These are phyloP conservation scores for Nezara viridula DNA, from an alignment of 2,888 invertebrate species.

Conservation along the genomic window DNA sequence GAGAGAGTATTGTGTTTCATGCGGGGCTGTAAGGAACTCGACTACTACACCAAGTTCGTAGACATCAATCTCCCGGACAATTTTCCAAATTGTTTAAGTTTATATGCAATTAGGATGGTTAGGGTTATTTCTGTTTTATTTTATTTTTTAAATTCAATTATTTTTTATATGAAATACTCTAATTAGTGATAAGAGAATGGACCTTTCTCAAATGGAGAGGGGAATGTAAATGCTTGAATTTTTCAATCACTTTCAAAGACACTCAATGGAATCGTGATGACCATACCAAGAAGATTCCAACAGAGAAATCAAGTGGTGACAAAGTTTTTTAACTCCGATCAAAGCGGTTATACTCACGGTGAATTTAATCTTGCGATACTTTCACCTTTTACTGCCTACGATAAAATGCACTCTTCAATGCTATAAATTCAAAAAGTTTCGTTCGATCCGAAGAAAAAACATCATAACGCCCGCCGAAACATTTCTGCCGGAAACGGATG, in stretches of 20 bases:
- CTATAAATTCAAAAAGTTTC: background rate
- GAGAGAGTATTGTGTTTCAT: too few species aligned
- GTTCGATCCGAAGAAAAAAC: background rate
- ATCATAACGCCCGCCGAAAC: slow-evolving; percentile 40
- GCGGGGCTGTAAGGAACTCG: too few species aligned
- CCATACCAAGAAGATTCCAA: slow-evolving; percentile 21
- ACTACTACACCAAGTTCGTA: too few species aligned
- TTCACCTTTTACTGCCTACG: background rate
- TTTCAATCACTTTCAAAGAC: background rate
- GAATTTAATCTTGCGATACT: background rate
- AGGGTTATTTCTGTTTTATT: too few species aligned
- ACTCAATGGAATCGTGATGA: background rate
- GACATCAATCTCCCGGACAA: too few species aligned
- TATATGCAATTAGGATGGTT: too few species aligned
- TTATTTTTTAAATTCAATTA: too few species aligned
- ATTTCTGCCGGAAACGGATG: slow-evolving; percentile 39
- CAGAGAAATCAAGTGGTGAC: background rate
- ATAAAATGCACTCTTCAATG: slow-evolving; percentile 40
- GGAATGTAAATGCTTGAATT: background rate
- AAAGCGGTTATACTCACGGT: background rate
- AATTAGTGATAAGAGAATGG: too few species aligned
- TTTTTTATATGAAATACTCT: too few species aligned
- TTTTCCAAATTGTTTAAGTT: too few species aligned
- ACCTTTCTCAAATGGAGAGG: too few species aligned
- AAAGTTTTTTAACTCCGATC: background rate